Evolutionary conservation across 2,113 vertebrate species (phyloP), one percentile per base, ranked within the genome.

Genomic region (Emydura subglobosa): DNA sequence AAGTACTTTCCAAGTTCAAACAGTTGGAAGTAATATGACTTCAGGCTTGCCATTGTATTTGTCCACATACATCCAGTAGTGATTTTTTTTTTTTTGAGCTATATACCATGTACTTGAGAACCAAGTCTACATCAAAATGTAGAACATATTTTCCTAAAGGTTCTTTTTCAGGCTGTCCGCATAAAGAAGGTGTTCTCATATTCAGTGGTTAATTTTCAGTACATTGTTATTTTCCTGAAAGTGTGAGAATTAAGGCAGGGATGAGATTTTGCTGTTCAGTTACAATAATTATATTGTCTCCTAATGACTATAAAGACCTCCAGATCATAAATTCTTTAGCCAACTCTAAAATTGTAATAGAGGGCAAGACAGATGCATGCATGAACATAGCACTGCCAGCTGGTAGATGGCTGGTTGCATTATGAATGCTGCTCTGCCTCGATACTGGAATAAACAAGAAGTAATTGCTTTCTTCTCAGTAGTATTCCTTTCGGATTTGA

Each of bases 361-460:
- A 74, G 27, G 17, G 3, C 53, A 50, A 44, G 9, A 10, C 3
- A 55, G 17, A 78, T 95, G 12, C 31, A 68, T n/a, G 86, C 44
- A 65, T 0, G 0, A 44, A 7, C 49, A 2, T 25, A 49, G 22
- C 51, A 13, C 5, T 84, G 39, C 4, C 29, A 90, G 14, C 9
- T 65, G 6, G 44, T 91, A 5, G 3, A n/a, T 10, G 34, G 4
- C 17, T 88, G 25, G 2, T 93, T 95, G 89, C 79, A 12, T 53
- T 91, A 91, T 80, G 24, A 57, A 39, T 82, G 5, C 21, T 51
- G 13, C 2, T 7, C 2, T 92, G 17, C 4, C 2, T 92, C 29
- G 78, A 79, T 3, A 13, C 72, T 16, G 5, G 49, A 5, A 25
- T 86, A 24, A 57, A 85, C 88, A 91, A 92, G 72, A 74, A 1